Base-by-base conservation (phyloP, 1,140 invertebrate species). In the Tetragonula clypearis region DNA sequence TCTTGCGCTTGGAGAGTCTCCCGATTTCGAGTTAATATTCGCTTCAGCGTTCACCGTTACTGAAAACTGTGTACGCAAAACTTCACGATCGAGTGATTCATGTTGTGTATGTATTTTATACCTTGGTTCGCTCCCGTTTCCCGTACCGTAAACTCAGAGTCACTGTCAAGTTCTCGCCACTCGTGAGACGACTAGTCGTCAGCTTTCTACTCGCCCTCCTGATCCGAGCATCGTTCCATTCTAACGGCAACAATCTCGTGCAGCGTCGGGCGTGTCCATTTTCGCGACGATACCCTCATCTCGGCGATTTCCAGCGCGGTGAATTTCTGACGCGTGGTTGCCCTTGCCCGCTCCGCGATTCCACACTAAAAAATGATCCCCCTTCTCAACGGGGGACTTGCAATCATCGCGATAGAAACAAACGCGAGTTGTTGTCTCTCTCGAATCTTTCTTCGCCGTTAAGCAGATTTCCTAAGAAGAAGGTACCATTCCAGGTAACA, bases 201-300 rank as follows among this genome's bases (percentile, higher is more conserved):
- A 23, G 21, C 19, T 30, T 41, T 74, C 82, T 83, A 88, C 74
- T 88, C 87, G 65, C 75, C 87, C 23, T 79, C 79, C 26, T 79
- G 78, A 11, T 88, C 74, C 82, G 69, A 83, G 55, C 60, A 55
- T 5, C 72, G 49, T 71, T 55, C 23, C 26, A 62, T 14, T 72
- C 41, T 49, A 21, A 12, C 75, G n/a, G 68, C 66, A 21, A 60
- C 65, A 55, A 56, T 26, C 12, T 79, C 35, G 65, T 79, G 49
- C 56, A 17, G 35, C 23, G 35, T 49, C 82, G 76, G 82, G 82
- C 82, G 82, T 84, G 82, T 84, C 76, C 76, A 41, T 65, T 62
- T 49, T 69, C 41, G 75, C 56, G 58, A 74, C 41, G 55, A 66
- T 68, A 71, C 35, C 81, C 55, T 77, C 81, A 83, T 83, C 60